These are phyloP conservation scores for Scophthalmus maximus DNA, from an alignment of 2,113 vertebrate species.

Conservation along the genomic window DNA sequence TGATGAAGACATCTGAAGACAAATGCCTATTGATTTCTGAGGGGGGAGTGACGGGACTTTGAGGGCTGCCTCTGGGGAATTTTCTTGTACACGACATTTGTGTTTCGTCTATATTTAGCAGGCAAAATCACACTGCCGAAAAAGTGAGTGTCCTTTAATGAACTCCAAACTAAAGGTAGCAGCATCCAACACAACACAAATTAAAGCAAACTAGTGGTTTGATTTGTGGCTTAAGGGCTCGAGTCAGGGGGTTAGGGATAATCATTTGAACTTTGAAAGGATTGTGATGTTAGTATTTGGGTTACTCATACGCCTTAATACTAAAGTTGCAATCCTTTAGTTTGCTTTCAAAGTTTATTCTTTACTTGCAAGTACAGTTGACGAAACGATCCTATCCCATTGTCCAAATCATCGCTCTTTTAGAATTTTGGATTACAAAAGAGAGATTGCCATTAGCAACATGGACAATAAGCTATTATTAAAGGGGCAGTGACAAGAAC, in stretches of 20 bases:
- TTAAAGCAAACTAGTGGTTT: neutral
- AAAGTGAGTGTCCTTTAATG: slow-evolving; percentile 20
- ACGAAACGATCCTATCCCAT: too few relatives aligned
- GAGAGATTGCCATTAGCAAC: too few relatives aligned
- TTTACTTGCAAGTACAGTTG: too few relatives aligned
- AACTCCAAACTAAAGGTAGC: neutral
- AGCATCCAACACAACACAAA: neutral
- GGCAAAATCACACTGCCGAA: slow-evolving; percentile 9
- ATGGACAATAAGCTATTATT: too few relatives aligned
- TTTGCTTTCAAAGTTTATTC: too few relatives aligned
- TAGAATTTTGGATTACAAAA: too few relatives aligned
- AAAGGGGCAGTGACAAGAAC: too few relatives aligned
- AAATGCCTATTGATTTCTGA: slow-evolving; percentile 65
- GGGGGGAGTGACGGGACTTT: slow-evolving; percentile 19
- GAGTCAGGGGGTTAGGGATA: neutral
- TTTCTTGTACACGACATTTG: slow-evolving; percentile 29
- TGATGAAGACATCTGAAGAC: slow-evolving; percentile 63
- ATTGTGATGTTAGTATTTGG: too few relatives aligned
- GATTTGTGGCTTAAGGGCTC: too few relatives aligned
- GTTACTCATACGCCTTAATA: neutral
- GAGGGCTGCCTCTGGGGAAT: slow-evolving; percentile 13
- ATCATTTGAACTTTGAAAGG: too few relatives aligned
- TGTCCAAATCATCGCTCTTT: too few relatives aligned
- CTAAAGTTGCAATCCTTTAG: too few relatives aligned
- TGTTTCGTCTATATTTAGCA: slow-evolving; percentile 20